A percentile compares a stretch with the other conserved stretches of the same genome.
Evolutionary conservation across 2,888 invertebrate species (phyloP).

Genomic region (Campaea margaritaria): DNA sequence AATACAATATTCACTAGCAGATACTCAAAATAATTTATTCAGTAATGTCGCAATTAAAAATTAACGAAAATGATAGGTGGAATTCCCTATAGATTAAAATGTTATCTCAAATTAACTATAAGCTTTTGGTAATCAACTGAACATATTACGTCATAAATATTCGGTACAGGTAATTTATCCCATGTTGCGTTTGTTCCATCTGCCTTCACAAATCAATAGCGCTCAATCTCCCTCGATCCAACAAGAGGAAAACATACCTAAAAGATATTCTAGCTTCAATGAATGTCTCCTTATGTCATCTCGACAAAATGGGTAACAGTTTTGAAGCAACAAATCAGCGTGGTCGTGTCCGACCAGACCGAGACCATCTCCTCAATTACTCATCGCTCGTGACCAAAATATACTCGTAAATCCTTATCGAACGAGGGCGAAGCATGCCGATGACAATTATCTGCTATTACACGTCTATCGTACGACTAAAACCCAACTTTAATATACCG

Average conservation of each 20-base stretch:
- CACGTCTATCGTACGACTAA: constrained; percentile 40
- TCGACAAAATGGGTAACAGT: constrained; percentile 40
- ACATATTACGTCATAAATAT: no score
- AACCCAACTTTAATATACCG: constrained; percentile 13
- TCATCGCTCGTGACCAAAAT: constrained; percentile 73
- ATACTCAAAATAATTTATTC: no score
- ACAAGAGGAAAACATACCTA: background rate
- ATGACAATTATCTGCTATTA: constrained; percentile 78
- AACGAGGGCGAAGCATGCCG: constrained; percentile 63
- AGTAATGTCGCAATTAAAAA: no score
- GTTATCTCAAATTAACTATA: no score
- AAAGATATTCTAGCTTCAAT: background rate
- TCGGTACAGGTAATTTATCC: no score
- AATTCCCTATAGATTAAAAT: no score
- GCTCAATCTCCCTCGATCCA: background rate
- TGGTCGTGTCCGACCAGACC: constrained; percentile 52
- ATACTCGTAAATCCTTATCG: constrained; percentile 71
- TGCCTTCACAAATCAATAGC: background rate
- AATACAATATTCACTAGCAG: no score
- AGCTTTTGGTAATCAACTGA: no score
- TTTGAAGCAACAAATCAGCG: constrained; percentile 51
- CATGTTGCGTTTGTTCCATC: no score
- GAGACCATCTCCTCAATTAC: constrained; percentile 68
- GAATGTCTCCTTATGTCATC: constrained; percentile 38
- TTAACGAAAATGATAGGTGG: no score